phyloP scores from a whole-genome alignment of 1,140 invertebrate genomes.

The Drosophila sucinea region DNA sequence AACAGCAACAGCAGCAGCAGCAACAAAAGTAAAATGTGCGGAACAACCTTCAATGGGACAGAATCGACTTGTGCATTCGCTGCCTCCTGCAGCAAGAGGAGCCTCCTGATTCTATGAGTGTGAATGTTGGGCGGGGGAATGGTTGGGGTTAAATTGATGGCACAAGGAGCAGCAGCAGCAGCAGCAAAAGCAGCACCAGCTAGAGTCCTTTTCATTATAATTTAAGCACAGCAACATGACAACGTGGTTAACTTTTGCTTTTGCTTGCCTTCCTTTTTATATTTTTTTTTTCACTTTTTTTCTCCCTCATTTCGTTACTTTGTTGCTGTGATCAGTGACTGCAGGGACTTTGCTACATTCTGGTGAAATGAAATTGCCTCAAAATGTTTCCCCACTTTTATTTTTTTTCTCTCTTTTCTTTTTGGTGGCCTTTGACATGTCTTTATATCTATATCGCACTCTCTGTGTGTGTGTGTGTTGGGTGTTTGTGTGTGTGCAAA shows the following conservation, averaged over 20 bases:
- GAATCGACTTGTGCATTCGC: conserved; percentile 75
- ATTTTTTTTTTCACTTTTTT: no score
- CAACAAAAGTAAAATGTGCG: conserved; percentile 44
- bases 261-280: conserved; percentile 15
- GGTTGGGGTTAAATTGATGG: conserved; percentile 1
- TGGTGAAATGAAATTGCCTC: conserved; percentile 74
- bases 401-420: conserved; percentile 42
- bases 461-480: conserved; percentile 34
- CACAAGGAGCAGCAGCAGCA: conserved; percentile 23
- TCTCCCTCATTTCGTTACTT: conserved; percentile 44
- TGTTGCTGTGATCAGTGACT: conserved; percentile 73
- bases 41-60: conserved; percentile 67
- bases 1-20: conserved; percentile 56
- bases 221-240: conserved; percentile 80
- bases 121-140: conserved; percentile 26
- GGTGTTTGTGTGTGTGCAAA: conserved; percentile 40
- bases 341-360: conserved; percentile 47
- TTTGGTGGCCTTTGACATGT: conserved; percentile 64
- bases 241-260: conserved; percentile 80
- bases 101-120: conserved; percentile 25
- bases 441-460: conserved; percentile 28
- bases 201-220: conserved; percentile 81
- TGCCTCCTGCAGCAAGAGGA: conserved; percentile 37
- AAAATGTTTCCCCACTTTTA: conserved; percentile 74
- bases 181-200: conserved; percentile 44